Conservation (phyloP, 2,113 vertebrate species). For the Zosterops borbonicus region DNA sequence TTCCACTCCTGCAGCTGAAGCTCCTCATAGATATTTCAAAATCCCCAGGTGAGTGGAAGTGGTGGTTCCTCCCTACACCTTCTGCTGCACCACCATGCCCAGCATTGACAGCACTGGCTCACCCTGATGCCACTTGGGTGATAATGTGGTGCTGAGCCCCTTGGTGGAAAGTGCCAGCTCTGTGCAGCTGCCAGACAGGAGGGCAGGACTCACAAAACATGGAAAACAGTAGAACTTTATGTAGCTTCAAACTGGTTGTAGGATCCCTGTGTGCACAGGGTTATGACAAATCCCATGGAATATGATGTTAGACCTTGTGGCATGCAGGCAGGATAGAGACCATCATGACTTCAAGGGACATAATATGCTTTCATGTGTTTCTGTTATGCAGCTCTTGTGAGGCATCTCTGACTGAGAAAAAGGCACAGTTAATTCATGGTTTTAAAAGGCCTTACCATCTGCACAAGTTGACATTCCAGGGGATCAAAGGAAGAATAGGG, state of each 20-base stretch:
- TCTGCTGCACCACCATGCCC: neutral
- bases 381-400: neutral
- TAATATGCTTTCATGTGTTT: neutral
- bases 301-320: accelerated
- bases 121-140: accelerated
- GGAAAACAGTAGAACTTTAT: neutral
- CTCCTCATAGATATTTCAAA: accelerated
- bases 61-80: neutral
- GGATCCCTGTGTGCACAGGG: neutral
- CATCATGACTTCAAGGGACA: neutral
- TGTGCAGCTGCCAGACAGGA: neutral
- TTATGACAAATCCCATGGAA: neutral
- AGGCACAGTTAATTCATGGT: neutral
- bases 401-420: neutral
- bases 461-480: neutral
- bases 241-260: neutral
- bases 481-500: neutral
- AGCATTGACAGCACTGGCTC: neutral
- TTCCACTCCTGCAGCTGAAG: neutral
- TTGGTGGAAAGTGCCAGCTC: neutral
- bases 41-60: neutral
- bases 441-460: neutral
- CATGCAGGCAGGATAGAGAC: neutral
- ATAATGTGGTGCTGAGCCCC: accelerated
- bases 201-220: neutral